Conservation (phyloP, 1,140 invertebrate species). For the Oryctes rhinoceros region DNA sequence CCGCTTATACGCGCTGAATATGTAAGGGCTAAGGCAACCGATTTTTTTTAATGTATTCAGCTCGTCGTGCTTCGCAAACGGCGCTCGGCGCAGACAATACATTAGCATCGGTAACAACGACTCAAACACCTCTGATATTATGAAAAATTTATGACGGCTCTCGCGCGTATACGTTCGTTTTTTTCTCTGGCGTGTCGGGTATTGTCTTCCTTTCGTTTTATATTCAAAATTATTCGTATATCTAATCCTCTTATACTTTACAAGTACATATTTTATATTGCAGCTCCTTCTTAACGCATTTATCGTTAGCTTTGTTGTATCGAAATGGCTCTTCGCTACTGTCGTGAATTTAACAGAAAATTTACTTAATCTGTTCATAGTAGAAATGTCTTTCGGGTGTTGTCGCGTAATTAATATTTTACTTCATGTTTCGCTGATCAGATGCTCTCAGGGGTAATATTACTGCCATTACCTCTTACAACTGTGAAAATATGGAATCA, state of each 20-base stretch:
- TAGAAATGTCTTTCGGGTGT: too few relatives aligned
- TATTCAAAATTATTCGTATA: constrained; percentile 35
- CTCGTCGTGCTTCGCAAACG: not conserved
- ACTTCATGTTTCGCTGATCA: too few relatives aligned
- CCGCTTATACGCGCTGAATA: constrained; percentile 15
- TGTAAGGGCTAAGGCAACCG: constrained; percentile 1
- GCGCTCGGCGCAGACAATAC: constrained; percentile 22
- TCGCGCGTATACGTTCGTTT: not conserved
- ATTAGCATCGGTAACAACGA: constrained; percentile 39
- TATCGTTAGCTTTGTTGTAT: not conserved
- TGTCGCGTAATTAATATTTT: too few relatives aligned
- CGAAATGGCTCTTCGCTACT: not conserved
- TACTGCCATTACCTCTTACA: not conserved
- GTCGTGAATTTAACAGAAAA: not conserved
- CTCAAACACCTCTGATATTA: constrained; percentile 40
- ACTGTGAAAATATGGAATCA: too few relatives aligned
- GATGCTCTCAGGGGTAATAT: not conserved
- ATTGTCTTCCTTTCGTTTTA: constrained; percentile 37
- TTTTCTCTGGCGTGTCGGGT: not conserved
- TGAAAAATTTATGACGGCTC: constrained; percentile 39
- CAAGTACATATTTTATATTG: constrained; percentile 5
- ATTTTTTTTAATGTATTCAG: constrained; percentile 38
- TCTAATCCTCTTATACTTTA: constrained; percentile 39
- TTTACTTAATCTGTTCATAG: not conserved
- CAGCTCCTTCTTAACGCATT: not conserved